Evolutionary conservation across 2,888 invertebrate species (phyloP).

Genomic region (Smittia aterrima): DNA sequence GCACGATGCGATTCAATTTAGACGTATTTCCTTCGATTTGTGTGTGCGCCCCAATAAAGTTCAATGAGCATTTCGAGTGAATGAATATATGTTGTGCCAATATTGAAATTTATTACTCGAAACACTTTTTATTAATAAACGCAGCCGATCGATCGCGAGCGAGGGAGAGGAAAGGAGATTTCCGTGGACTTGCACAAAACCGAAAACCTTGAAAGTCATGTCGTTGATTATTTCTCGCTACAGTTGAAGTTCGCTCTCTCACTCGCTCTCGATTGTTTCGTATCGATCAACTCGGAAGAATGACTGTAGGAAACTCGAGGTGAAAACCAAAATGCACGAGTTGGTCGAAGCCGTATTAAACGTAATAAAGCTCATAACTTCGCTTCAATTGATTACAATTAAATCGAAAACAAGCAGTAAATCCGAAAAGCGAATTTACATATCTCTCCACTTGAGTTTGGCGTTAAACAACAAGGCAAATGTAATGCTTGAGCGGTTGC

Average conservation of each 20-base stretch:
- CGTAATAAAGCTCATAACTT: conserved; percentile 15
- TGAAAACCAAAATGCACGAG: background rate
- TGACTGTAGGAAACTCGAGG: background rate
- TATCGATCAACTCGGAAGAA: background rate
- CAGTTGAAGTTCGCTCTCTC: background rate
- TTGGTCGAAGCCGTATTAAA: background rate
- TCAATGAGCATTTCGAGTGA: background rate
- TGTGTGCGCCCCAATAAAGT: background rate
- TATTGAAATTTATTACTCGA: conserved; percentile 2
- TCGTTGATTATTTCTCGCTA: background rate
- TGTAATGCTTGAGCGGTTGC: conserved; percentile 7
- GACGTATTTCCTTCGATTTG: background rate
- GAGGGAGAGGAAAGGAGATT: conserved; percentile 4
- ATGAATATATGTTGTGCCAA: conserved; percentile 3
- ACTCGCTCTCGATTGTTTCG: background rate
- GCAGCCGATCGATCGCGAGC: background rate
- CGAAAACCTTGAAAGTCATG: conserved; percentile 2
- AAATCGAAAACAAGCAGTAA: conserved; percentile 4
- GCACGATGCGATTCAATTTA: background rate
- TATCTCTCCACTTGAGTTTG: conserved; percentile 4
- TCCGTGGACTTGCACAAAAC: conserved; percentile 11
- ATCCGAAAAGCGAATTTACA: background rate
- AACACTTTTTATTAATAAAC: conserved; percentile 21
- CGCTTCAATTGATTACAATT: conserved; percentile 25
- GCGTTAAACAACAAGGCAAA: conserved; percentile 6